Evolutionary conservation across 2,113 vertebrate genomes (phyloP).

Genomic region (Tricholaema leucomelas): DNA sequence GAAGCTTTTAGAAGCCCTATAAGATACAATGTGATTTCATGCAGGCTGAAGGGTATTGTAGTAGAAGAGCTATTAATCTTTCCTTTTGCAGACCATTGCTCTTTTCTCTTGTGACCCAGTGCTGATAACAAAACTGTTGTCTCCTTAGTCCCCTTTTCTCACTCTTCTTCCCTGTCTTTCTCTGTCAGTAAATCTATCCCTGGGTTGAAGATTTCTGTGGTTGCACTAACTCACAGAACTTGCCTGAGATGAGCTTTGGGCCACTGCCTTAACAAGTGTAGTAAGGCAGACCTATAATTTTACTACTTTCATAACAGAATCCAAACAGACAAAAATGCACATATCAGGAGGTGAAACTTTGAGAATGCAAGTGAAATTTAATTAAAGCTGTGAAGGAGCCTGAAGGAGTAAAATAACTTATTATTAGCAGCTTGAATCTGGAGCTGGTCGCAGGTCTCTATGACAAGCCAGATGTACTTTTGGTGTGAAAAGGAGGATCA

Average conservation of each 20-base stretch:
- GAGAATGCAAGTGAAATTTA: neutral
- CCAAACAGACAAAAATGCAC: constrained; percentile 7
- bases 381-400: constrained; percentile 42
- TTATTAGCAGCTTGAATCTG: constrained; percentile 25
- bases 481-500: constrained; percentile 48
- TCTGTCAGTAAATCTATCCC: neutral
- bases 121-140: neutral
- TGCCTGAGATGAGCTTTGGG: neutral
- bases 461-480: neutral
- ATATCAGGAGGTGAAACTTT: constrained; percentile 6
- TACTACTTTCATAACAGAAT: neutral
- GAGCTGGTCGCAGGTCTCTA: constrained; percentile 12
- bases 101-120: neutral
- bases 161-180: neutral
- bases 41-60: neutral
- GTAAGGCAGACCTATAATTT: neutral
- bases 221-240: neutral
- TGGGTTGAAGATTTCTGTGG: neutral
- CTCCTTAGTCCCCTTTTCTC: neutral
- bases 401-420: constrained; percentile 32
- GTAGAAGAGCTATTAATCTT: neutral
- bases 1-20: neutral
- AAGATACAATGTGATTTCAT: neutral
- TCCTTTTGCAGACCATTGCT: neutral
- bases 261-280: neutral